phyloP scores from a whole-genome alignment of 2,797 vertebrate species.

The Sebastes alutus region DNA sequence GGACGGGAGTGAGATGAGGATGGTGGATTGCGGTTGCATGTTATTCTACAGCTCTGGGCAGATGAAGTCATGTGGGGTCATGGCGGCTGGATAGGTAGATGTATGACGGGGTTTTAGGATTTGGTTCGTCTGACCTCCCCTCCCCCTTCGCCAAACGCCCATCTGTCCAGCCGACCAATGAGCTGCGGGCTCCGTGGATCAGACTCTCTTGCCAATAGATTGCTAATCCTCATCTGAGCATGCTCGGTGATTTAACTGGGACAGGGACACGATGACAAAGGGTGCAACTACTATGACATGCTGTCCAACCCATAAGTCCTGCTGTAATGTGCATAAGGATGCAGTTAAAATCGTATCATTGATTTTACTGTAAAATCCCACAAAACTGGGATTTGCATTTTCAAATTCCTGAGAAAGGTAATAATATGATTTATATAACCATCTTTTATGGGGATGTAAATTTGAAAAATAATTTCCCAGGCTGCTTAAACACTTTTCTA shows the following conservation, averaged over 20 bases:
- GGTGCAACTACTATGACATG: conserved; percentile 38
- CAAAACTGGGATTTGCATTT: conserved; percentile 17
- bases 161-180: conserved; percentile 73
- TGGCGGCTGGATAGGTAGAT: conserved; percentile 26
- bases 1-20: neutral
- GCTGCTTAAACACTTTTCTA: neutral
- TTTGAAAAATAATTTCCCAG: neutral
- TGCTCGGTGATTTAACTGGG: conserved; percentile 69
- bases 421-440: conserved; percentile 21
- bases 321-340: conserved; percentile 16
- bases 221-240: conserved; percentile 76
- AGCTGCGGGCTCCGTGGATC: conserved; percentile 57
- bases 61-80: conserved; percentile 39
- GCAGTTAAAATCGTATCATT: neutral
- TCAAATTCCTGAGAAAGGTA: neutral
- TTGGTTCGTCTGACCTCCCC: conserved; percentile 51
- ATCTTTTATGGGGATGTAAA: conserved; percentile 3
- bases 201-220: conserved; percentile 67
- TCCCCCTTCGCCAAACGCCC: conserved; percentile 34
- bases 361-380: neutral
- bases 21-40: neutral
- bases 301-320: conserved; percentile 19
- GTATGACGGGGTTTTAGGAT: conserved; percentile 53
- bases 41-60: conserved; percentile 4
- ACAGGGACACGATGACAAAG: conserved; percentile 56